Evolutionary conservation across 1,140 invertebrate species (phyloP), one percentile per base, ranked within the genome.

Genomic region (Zophobas atratus): DNA sequence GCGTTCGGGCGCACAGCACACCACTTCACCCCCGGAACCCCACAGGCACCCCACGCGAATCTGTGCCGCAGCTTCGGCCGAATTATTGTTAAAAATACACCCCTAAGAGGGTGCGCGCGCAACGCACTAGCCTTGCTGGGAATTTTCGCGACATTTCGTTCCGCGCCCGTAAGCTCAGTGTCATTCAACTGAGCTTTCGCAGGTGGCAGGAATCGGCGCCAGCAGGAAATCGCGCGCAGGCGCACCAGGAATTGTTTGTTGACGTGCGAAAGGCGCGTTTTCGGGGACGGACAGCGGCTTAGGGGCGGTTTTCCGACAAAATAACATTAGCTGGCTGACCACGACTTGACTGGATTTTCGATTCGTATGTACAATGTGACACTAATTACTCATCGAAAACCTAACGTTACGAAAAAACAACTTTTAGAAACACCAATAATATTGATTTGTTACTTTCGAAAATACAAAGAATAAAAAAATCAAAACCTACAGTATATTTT

Each of bases 61-160:
- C 49, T 73, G 53, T 72, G 53, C 51, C 34, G 34, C 34, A 51
- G 49, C 20, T 63, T 63, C 38, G 41, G 38, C 35, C 56, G 56
- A 60, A 73, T 41, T 56, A 53, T 39, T 38, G 35, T 38, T 73
- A 73, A 72, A 72, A 72, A 73, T 73, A 73, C 71, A 73, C 71
- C 71, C 71, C 71, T 43, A 3, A 8, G 8, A 6, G 39, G 33
- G 38, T 67, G 60, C 60, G 60, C 60, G 60, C 60, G 60, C 60
- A 67, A 32, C 39, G 6, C 60, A 43, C 38, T 43, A 38, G 60
- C 49, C 49, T 51, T 20, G 49, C 4, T 51, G n/a, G 20, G 49
- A 41, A 67, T 41, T 67, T 67, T 67, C 60, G 60, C 60, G 60
- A 67, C 60, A 67, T 67, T 67, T 1, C 20, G 20, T 20, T 20